These are phyloP conservation scores for Xyliphius kryptos DNA, from an alignment of 2,113 vertebrate species.

Conservation along the genomic window DNA sequence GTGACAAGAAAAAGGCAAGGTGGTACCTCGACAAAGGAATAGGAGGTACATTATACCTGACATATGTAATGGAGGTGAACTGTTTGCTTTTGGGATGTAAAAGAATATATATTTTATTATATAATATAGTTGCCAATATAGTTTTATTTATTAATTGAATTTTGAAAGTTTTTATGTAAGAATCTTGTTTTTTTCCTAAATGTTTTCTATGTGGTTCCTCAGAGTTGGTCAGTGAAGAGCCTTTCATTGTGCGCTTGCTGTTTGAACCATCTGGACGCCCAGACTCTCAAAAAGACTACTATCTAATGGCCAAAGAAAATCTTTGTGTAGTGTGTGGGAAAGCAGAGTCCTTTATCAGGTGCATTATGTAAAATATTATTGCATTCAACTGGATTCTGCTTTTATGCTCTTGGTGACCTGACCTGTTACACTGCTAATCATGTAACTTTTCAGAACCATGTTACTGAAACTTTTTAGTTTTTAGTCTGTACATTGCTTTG, in stretches of 20 bases:
- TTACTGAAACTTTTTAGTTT: too few species aligned
- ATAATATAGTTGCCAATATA: too few species aligned
- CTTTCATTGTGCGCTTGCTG: slow-evolving; percentile 83
- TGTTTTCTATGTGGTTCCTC: slow-evolving; percentile 4
- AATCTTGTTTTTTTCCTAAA: neutral
- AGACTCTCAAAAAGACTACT: slow-evolving; percentile 90
- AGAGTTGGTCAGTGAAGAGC: slow-evolving; percentile 86
- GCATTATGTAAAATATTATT: neutral
- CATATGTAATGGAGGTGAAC: too few species aligned
- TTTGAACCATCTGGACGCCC: slow-evolving; percentile 95
- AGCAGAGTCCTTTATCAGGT: slow-evolving; percentile 92
- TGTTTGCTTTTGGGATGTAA: too few species aligned
- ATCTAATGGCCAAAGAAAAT: slow-evolving; percentile 91
- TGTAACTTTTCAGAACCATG: too few species aligned
- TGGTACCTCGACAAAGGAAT: slow-evolving; percentile 98
- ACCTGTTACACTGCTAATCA: too few species aligned
- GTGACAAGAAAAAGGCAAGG: slow-evolving; percentile 95
- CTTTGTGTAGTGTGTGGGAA: slow-evolving; percentile 94
- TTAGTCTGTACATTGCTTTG: too few species aligned
- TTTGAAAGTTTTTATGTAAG: too few species aligned
- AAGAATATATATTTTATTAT: too few species aligned
- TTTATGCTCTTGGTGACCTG: too few species aligned
- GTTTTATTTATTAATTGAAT: too few species aligned
- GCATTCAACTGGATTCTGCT: neutral
- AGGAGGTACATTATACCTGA: slow-evolving; percentile 74